Evolutionary conservation across 2,888 invertebrate genomes (phyloP).

Genomic region (Hoplodrina ambigua): DNA sequence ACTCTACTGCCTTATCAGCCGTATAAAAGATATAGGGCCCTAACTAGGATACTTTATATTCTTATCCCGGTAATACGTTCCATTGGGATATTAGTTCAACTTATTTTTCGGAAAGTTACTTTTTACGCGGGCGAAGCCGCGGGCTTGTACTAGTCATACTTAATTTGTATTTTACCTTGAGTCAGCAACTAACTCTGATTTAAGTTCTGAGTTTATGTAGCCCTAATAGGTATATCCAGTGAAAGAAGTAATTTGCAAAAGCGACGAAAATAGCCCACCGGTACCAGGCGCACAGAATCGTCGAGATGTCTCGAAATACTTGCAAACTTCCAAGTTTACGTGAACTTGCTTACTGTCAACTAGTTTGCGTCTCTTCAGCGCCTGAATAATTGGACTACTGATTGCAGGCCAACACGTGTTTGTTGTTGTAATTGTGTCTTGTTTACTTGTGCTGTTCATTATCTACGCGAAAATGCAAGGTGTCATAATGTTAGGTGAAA

Average conservation of each 20-base stretch:
- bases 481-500: background rate
- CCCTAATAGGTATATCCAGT: background rate
- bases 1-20: too few species aligned
- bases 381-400: slow-evolving; percentile 60
- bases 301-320: slow-evolving; percentile 27
- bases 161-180: too few species aligned
- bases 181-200: too few species aligned
- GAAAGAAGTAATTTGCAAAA: background rate
- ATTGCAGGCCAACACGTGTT: slow-evolving; percentile 59
- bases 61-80: too few species aligned
- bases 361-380: slow-evolving; percentile 51
- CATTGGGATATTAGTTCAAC: too few species aligned
- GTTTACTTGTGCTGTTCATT: slow-evolving; percentile 28
- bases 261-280: background rate
- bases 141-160: too few species aligned
- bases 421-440: slow-evolving; percentile 44
- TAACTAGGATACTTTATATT: too few species aligned
- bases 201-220: too few species aligned
- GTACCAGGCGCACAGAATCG: slow-evolving; percentile 22
- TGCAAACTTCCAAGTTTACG: slow-evolving; percentile 41
- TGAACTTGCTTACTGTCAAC: slow-evolving; percentile 36
- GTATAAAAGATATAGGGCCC: too few species aligned
- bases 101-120: too few species aligned
- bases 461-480: slow-evolving; percentile 1
- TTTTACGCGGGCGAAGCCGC: too few species aligned